Base-by-base conservation (phyloP, 2,113 vertebrate species). In the Ammodytes dubius region DNA sequence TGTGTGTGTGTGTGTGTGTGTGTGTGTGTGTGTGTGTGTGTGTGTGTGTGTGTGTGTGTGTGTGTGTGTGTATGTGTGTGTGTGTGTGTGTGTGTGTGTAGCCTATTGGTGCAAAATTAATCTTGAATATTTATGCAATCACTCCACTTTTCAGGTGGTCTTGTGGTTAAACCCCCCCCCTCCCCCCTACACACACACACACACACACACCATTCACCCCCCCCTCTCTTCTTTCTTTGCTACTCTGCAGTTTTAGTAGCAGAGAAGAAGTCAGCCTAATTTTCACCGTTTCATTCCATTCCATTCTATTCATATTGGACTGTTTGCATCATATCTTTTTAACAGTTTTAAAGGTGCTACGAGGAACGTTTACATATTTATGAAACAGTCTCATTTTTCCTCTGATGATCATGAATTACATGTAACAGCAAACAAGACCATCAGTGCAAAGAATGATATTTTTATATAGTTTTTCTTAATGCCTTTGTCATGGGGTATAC, bases 71-170 rank as follows among this genome's bases (percentile, higher is more conserved):
- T 65, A 60, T 79, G 77, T 74, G 81, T 74, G 69, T 78, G 74
- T 70, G 74, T 71, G 67, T 77, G 72, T 54, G 61, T 63, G 72
- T 66, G 77, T 64, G 57, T 49, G 77, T 19, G 71, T 74, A 59
- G 27, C 27, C 27, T 27, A 27, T 27, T 27, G 27, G 27, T 27
- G 27, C 27, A 73, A 84, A 79, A 69, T 69, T 3, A 75, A 76
- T 83, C 81, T 65, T 71, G 58, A 89, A 87, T 86, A 88, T 88
- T 87, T 84, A 88, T 88, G 81, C 89, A 46, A 15, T 54, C 2
- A n/a, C 70, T 83, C 5, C 0, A 4, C 81, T 80, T 84, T 72
- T 84, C 82, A 90, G 89, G 90, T 90, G 90, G 89, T 92, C 89
- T 74, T 11, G 73, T 19, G 71, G 73, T 77, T 82, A 80, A 57